Percentiles rank a stretch among this genome's conserved stretches.
These are phyloP conservation scores for Brassicogethes aeneus DNA, from an alignment of 2,888 invertebrate genomes.

Conservation along the genomic window DNA sequence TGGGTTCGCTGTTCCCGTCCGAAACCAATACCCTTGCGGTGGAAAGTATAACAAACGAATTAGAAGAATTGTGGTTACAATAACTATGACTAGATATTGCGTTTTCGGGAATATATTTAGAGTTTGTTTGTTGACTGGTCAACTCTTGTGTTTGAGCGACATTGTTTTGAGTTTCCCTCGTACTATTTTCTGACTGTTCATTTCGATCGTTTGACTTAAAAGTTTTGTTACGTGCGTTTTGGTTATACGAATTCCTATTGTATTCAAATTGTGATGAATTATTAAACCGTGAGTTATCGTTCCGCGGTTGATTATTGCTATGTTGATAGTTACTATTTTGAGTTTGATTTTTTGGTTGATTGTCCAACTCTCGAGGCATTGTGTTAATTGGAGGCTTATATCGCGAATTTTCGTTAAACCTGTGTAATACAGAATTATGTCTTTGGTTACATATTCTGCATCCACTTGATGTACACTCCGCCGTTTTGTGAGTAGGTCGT, in stretches of 20 bases:
- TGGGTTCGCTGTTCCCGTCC: background rate
- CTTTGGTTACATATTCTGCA: background rate
- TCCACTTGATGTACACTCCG: background rate
- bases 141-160: background rate
- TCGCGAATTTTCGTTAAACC: background rate
- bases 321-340: background rate
- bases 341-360: background rate
- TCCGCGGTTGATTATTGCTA: background rate
- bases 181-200: background rate
- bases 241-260: background rate
- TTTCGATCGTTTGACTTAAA: background rate
- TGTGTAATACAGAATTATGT: background rate
- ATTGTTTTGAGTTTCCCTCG: background rate
- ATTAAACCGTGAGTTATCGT: background rate
- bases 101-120: background rate
- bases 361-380: background rate
- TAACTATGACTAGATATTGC: background rate
- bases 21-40: slow-evolving; percentile 1
- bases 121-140: background rate
- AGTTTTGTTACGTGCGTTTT: background rate
- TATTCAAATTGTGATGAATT: background rate
- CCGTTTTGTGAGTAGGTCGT: background rate
- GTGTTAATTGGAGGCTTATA: background rate
- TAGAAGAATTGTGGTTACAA: background rate
- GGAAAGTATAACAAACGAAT: background rate